Base-by-base conservation (phyloP, 2,113 vertebrate genomes). In the Saimiri boliviensis region DNA sequence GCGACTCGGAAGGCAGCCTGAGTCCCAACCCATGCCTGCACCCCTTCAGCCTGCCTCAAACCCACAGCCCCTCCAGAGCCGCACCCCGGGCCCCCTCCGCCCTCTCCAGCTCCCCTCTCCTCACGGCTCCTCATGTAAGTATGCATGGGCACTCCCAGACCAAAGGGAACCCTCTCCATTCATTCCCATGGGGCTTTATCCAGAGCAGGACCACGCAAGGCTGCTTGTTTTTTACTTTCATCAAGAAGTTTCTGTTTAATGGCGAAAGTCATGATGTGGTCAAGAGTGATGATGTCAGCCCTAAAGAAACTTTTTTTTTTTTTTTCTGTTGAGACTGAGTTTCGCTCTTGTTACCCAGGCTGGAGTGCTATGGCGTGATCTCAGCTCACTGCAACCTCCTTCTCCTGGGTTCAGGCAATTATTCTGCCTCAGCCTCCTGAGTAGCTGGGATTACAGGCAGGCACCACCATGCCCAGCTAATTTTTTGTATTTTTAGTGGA, bases 71-170 rank as follows among this genome's bases (percentile, higher is more conserved):
- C 0, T 98, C 98, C 70, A 99, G 99, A 98, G 99, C 98, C 88
- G 96, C 98, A 0, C 97, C 99, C 0, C 99, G 99, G 3, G 94
- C 98, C 0, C 89, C 99, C 6, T 99, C 99, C 27, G 99, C 99
- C 0, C 99, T 99, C 45, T 99, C 99, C 96, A 99, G 99, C 98
- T 99, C 99, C 2, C 99, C 99, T 19, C 99, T 99, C 93, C 99
- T 99, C 97, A 99, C 99, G 0, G 99, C 99, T 0, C 99, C 99
- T 2, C 99, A 99, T 1, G 99, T 99, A 97, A 98, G 99, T 98
- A 91, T 52, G 8, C 5, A 3, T 0, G 0, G 6, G 2, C 9
- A 0, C 13, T 70, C 30, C 27, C 2, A 27, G 21, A 6, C 23
- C 16, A n/a, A 5, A 10, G 0, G 49, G 27, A 0, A 12, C 85